A percentile compares a stretch with the other conserved stretches of the same genome.
Evolutionary conservation across 2,888 invertebrate species (phyloP).

Genomic region (Lobophora halterata): DNA sequence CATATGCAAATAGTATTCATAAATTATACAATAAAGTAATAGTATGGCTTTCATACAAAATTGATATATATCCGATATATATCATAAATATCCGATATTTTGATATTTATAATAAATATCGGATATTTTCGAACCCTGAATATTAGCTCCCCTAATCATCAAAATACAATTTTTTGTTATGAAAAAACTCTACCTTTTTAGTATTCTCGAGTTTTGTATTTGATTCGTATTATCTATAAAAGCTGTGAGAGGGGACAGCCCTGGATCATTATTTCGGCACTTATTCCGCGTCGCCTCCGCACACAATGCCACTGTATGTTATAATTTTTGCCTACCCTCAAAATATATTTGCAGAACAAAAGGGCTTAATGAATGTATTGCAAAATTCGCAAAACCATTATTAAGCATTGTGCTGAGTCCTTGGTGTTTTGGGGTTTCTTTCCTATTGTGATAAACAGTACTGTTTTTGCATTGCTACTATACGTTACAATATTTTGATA

Average conservation of each 20-base stretch:
- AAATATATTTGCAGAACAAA: constrained; percentile 74
- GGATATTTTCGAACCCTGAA: no score
- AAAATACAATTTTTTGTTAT: no score
- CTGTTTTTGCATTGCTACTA: no score
- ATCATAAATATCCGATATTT: no score
- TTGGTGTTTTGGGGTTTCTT: constrained; percentile 31
- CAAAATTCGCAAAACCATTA: constrained; percentile 73
- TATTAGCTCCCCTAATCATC: no score
- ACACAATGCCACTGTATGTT: constrained; percentile 75
- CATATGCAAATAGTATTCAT: no score
- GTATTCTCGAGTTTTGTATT: not conserved
- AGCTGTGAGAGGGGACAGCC: constrained; percentile 46
- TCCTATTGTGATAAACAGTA: constrained; percentile 8
- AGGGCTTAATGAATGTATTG: constrained; percentile 78
- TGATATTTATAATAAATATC: no score
- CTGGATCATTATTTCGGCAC: constrained; percentile 55
- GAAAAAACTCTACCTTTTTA: no score
- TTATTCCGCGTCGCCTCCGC: constrained; percentile 62
- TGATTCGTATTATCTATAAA: not conserved
- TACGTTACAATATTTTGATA: no score
- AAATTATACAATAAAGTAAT: no score
- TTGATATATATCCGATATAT: no score
- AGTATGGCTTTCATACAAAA: no score
- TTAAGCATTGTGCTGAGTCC: constrained; percentile 71
- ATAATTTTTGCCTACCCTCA: constrained; percentile 78